Evolutionary conservation across 2,888 invertebrate genomes (phyloP).

Genomic region (Andrena bicolor): DNA sequence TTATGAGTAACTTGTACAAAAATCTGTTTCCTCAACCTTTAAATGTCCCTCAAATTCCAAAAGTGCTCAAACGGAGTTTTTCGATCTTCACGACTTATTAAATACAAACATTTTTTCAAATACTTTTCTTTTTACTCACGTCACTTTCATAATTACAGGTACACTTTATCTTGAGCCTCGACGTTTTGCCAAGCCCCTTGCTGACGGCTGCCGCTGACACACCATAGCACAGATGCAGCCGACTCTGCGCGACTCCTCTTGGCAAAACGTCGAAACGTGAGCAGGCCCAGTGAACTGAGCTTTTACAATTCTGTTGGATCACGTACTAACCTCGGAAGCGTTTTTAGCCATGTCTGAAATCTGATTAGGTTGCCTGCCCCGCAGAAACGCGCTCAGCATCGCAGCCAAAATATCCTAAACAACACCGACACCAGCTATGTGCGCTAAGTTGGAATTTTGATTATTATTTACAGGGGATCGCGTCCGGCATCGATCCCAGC

Average conservation of each 20-base stretch:
- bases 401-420: slow-evolving; percentile 96
- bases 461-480: slow-evolving; percentile 74
- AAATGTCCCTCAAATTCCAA: too few species aligned
- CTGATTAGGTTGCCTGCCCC: slow-evolving; percentile 95
- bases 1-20: too few species aligned
- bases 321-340: slow-evolving; percentile 95
- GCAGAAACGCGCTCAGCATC: slow-evolving; percentile 94
- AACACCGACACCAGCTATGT: slow-evolving; percentile 84
- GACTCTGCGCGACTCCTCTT: not conserved
- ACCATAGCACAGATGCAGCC: not conserved
- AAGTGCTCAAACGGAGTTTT: too few species aligned
- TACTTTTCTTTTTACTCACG: too few species aligned
- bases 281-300: not conserved
- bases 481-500: slow-evolving; percentile 4
- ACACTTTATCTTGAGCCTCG: not conserved
- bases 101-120: too few species aligned
- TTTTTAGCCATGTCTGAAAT: slow-evolving; percentile 97
- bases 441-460: slow-evolving; percentile 74
- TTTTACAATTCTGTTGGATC: slow-evolving; percentile 36
- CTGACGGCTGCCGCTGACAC: not conserved
- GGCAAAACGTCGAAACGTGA: not conserved
- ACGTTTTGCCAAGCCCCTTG: slow-evolving; percentile 11
- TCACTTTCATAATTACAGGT: too few species aligned
- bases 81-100: too few species aligned
- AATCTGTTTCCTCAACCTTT: too few species aligned